These are phyloP conservation scores for Myiagra hebetior DNA, from an alignment of 2,113 vertebrate species.

Conservation along the genomic window DNA sequence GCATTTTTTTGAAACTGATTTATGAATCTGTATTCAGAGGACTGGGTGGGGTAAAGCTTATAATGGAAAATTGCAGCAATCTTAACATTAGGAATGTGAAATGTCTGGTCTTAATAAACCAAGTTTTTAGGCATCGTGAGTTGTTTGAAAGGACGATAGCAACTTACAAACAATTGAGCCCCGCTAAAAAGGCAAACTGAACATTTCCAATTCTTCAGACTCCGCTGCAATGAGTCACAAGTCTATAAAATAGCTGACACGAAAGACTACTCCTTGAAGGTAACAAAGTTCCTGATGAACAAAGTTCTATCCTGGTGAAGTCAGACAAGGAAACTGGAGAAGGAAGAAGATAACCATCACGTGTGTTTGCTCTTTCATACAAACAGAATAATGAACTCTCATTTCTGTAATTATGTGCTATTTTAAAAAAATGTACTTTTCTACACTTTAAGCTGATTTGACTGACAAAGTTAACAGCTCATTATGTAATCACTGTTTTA, in stretches of 20 bases:
- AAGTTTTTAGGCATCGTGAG: background rate
- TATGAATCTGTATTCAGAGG: constrained; percentile 34
- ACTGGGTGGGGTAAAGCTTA: constrained; percentile 46
- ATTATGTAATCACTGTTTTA: constrained; percentile 48
- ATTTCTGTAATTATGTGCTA: background rate
- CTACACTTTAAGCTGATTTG: background rate
- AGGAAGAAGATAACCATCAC: background rate
- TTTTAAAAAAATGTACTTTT: background rate
- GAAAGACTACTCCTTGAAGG: background rate
- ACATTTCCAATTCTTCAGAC: background rate
- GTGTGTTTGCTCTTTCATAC: background rate
- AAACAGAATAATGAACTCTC: background rate
- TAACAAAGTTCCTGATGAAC: background rate
- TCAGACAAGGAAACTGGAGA: background rate
- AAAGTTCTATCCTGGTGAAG: background rate
- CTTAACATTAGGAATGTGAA: constrained; percentile 47
- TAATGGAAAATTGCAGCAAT: constrained; percentile 61
- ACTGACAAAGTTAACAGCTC: constrained; percentile 53
- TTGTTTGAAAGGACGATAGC: constrained; percentile 2
- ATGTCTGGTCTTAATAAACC: constrained; percentile 58
- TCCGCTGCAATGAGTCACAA: background rate
- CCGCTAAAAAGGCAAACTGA: background rate
- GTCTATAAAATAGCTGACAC: accelerated
- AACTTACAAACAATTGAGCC: constrained; percentile 8
- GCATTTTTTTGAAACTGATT: constrained; percentile 9